Base-by-base conservation (phyloP, 2,888 invertebrate species). In the Pyrochroa serraticornis region DNA sequence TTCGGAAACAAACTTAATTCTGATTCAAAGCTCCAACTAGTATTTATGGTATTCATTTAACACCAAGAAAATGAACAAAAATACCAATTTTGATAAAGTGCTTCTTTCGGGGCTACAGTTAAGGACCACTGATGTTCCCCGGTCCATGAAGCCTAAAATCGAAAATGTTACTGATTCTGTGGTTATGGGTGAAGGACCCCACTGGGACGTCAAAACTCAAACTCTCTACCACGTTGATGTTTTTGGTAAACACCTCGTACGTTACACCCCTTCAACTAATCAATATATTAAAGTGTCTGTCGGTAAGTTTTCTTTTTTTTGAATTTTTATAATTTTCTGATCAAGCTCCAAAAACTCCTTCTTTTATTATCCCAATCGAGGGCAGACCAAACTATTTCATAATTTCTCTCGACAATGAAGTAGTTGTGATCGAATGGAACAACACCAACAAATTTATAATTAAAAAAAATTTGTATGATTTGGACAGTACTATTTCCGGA, bases 131-230 rank as follows among this genome's bases (percentile, higher is more conserved):
- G n/a, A n/a, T n/a, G n/a, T 22, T 22, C 22, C 22, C 5, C 5
- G 3, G 22, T 22, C 22, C 22, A 83, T 83, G 83, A 68, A 78
- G 47, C 78, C 78, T 1, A 63, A 31, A 38, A 75, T 84, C 30
- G 77, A 78, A 57, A 71, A 76, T 36, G 80, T 84, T 63, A 79
- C 80, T 5, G 72, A 74, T 51, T 81, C 82, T 0, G 79, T 83
- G 63, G 75, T 79, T 69, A 77, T 88, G 45, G 88, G 88, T 58
- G 89, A 90, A 76, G 88, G 88, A 14, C 89, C 89, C 0, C 88
- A 89, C 75, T 90, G 89, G 89, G 85, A 87, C 74, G 77, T 80
- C 39, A 75, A 75, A 30, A 81, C 82, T 33, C 84, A 87, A 72
- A 83, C 80, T 35, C 79, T 89, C 3, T 88, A 85, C 77, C 88